Evolutionary conservation across 2,888 invertebrate genomes (phyloP), one percentile per base, ranked within the genome.

Genomic region (Exocentrus adspersus): DNA sequence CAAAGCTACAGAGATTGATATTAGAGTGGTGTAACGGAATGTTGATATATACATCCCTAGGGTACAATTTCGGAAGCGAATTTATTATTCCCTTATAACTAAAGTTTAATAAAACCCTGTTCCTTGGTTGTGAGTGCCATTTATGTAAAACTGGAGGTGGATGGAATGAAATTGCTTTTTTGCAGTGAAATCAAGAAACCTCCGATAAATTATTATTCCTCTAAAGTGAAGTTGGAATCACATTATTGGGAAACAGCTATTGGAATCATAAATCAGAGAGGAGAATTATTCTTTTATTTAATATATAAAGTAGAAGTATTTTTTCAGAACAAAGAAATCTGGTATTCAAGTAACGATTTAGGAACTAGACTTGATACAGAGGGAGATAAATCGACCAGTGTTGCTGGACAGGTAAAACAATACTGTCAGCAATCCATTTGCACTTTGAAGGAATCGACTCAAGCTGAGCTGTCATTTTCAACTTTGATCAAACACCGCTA

Each of bases 401-500:
- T n/a, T n/a, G 30, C 9, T 30, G n/a, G 30, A 30, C 28, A 30
- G n/a, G n/a, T n/a, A 24, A 37, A 37, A 37, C 24, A 37, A 37
- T 37, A 37, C 37, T 37, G 37, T 37, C 37, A 37, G 37, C 37
- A 37, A n/a, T 37, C 37, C 37, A n/a, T n/a, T 12, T 3, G n/a
- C 12, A n/a, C 12, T 14, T 3, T 37, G n/a, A 10, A 3, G 37
- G n/a, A 14, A 37, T 12, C 12, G 37, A 37, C 37, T 37, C 12
- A n/a, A n/a, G 12, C 37, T 37, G 37, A 37, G 37, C 37, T 37
- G 37, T 37, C 37, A 37, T n/a, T 37, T 37, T 37, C n/a, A 37
- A 12, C 37, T 37, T 37, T 37, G 14, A 37, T 37, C 37, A 37
- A 37, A 37, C 12, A 37, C 5, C 37, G n/a, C 14, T n/a, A 37